Base-by-base conservation (phyloP, 2,888 invertebrate species). In the Corythucha ciliata region DNA sequence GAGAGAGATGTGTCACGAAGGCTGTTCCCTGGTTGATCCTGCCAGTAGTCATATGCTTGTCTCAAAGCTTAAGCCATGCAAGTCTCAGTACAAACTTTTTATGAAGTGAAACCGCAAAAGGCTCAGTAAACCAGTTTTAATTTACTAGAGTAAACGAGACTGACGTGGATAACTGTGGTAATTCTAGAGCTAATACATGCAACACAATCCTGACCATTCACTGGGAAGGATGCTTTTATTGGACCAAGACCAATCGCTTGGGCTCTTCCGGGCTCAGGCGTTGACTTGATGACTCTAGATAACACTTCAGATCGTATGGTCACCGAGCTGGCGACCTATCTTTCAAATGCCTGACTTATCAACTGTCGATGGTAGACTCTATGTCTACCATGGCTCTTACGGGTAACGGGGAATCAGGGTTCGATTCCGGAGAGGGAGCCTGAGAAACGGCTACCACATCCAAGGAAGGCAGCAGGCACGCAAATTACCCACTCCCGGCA, bases 391-490 rank as follows among this genome's bases (percentile, higher is more conserved):
- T 78, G 77, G 76, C 75, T 70, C 72, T 73, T 71, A 79, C 77
- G 76, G 75, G 77, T 79, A 76, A 79, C 78, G 77, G 78, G 74
- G 50, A 50, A 50, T 50, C 73, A 78, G 78, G 78, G 78, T 79
- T 79, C 75, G 76, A 77, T 77, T 78, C 77, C 75, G 77, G 76
- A 77, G 77, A 78, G 76, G 75, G 74, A 77, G 76, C 77, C 74
- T 77, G 76, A 77, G 75, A 76, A 76, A 77, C 74, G 75, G 77
- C 76, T 76, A 76, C 75, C 76, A 77, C 75, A 75, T 77, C 77
- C 73, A 77, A 78, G 77, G 78, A 78, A 76, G 76, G 77, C 78
- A 79, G 78, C 77, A 77, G 76, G 75, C 76, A 75, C 76, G 76
- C 73, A 76, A 77, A 75, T 75, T 76, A 75, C 73, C 75, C 74